A percentile compares a stretch with the other conserved stretches of the same genome.
phyloP scores from a whole-genome alignment of 2,888 invertebrate genomes.

The Zaprionus obscuricornis region DNA sequence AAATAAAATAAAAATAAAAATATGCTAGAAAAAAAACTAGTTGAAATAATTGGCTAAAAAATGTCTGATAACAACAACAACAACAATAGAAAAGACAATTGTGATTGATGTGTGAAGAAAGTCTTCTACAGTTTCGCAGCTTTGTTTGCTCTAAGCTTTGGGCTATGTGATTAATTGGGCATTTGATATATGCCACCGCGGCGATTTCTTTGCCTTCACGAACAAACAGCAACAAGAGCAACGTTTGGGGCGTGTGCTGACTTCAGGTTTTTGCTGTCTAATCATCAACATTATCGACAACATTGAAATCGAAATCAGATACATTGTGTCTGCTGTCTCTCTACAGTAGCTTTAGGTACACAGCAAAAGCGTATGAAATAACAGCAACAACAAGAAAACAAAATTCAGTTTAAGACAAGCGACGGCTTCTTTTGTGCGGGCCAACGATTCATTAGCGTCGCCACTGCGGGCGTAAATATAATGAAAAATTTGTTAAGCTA shows the following conservation, averaged over 20 bases:
- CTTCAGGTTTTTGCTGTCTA: conserved; percentile 60
- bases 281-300: conserved; percentile 71
- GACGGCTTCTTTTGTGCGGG: conserved; percentile 26
- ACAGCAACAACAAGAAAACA: conserved; percentile 1
- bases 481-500: conserved; percentile 7
- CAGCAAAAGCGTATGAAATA: conserved; percentile 1
- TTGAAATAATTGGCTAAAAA: conserved; percentile 50
- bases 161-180: conserved; percentile 65
- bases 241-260: conserved; percentile 67
- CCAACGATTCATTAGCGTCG: conserved; percentile 23
- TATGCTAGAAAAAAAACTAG: conserved; percentile 17
- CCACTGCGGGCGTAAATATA: conserved; percentile 31
- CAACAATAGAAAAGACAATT: conserved; percentile 18
- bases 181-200: conserved; percentile 61
- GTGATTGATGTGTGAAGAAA: conserved; percentile 65
- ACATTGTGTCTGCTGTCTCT: conserved; percentile 46
- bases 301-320: conserved; percentile 66
- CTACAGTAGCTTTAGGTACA: conserved; percentile 52
- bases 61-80: conserved; percentile 5
- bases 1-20: conserved; percentile 7
- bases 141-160: neutral
- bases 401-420: conserved; percentile 29
- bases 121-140: conserved; percentile 25
- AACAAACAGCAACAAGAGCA: conserved; percentile 31
- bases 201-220: conserved; percentile 44